Evolutionary conservation across 2,113 vertebrate species (phyloP).

Genomic region (Pygoscelis antarcticus): DNA sequence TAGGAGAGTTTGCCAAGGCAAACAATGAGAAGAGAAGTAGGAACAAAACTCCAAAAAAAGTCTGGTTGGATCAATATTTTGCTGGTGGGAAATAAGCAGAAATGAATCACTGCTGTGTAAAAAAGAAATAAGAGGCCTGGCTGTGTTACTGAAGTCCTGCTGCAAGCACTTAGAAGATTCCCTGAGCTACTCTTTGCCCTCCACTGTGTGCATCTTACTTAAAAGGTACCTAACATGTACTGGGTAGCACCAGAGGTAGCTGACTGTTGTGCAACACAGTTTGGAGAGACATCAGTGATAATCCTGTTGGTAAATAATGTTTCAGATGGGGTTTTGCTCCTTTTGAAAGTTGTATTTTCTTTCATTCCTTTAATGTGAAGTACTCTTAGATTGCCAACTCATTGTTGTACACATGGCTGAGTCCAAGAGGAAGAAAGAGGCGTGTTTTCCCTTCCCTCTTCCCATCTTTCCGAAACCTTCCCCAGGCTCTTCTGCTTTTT

Average conservation of each 20-base stretch:
- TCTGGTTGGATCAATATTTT: not conserved
- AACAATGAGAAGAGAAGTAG: not conserved
- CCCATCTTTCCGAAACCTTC: not conserved
- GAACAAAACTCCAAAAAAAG: not conserved
- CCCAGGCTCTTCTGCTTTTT: not conserved
- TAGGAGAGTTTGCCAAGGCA: not conserved
- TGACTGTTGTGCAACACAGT: not conserved
- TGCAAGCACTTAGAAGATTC: not conserved
- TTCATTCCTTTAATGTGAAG: not conserved
- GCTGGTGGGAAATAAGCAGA: not conserved
- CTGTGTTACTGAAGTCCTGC: not conserved
- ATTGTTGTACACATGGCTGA: fast-evolving
- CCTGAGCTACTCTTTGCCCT: not conserved
- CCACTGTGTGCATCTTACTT: not conserved
- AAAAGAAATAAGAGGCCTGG: not conserved
- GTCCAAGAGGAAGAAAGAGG: not conserved
- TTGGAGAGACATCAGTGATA: not conserved
- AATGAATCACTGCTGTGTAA: not conserved
- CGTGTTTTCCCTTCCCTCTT: not conserved
- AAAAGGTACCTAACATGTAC: fast-evolving
- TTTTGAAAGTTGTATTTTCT: not conserved
- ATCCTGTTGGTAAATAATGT: not conserved
- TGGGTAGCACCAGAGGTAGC: not conserved
- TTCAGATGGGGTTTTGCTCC: not conserved
- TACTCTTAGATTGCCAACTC: too few relatives aligned